Evolutionary conservation across 2,797 vertebrate species (phyloP).

Genomic region (Lagocephalus sceleratus): DNA sequence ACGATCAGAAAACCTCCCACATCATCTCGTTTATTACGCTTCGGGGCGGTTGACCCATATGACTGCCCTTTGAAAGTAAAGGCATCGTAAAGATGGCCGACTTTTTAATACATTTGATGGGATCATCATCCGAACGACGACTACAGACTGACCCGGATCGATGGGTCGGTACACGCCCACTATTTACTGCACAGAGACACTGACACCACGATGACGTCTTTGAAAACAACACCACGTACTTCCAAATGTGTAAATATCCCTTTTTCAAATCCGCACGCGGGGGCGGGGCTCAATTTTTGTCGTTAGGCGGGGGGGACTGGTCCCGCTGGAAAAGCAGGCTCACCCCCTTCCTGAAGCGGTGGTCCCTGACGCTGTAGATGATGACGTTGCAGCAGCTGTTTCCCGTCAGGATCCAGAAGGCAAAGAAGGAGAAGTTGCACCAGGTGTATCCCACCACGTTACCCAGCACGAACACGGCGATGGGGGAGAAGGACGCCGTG

Average conservation of each 20-base stretch:
- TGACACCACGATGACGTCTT: no score
- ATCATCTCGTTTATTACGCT: no score
- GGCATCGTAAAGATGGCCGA: no score
- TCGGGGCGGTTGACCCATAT: no score
- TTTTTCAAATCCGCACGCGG: background rate
- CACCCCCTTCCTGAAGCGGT: conserved; percentile 80
- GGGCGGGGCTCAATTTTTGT: conserved; percentile 59
- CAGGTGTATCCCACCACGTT: conserved; percentile 81
- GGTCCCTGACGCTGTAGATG: conserved; percentile 82
- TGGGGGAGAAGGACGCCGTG: conserved; percentile 79
- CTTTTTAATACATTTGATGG: no score
- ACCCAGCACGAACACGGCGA: conserved; percentile 82
- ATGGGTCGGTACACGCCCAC: no score
- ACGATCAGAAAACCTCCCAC: no score
- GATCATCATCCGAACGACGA: no score
- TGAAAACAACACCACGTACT: no score
- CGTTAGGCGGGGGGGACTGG: conserved; percentile 50
- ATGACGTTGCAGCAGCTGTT: conserved; percentile 87
- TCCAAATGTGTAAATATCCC: background rate
- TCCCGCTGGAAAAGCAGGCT: conserved; percentile 76
- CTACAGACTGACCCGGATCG: no score
- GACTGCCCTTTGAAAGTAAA: no score
- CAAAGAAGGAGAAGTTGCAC: conserved; percentile 85
- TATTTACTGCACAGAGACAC: no score
- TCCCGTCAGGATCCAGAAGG: conserved; percentile 84